Base-by-base conservation (phyloP, 1,140 invertebrate genomes). In the Zaprionus kolodkinae region DNA sequence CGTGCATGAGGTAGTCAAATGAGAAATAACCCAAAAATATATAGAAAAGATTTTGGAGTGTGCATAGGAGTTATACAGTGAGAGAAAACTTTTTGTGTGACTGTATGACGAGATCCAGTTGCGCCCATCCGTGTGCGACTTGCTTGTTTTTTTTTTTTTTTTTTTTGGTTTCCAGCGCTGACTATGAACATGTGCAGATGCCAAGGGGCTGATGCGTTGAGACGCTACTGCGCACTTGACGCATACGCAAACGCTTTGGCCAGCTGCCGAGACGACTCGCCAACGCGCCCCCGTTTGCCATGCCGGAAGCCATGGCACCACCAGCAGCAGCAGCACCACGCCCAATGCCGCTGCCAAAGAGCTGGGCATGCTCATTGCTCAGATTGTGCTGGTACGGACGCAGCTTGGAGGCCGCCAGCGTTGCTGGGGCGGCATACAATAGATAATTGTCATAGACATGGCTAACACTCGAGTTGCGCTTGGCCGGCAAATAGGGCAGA, bases 181-280 rank as follows among this genome's bases (percentile, higher is more conserved):
- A 91, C 91, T 92, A 92, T 92, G 91, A 92, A 91, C 91, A 92
- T 92, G 91, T 91, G 85, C 91, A 92, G 70, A 92, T 91, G 72
- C 84, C 91, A 27, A 92, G 91, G 15, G 91, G 91, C 56, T 91
- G 86, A 60, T 92, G 89, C 38, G 91, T 92, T 35, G 91, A 89
- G 13, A 92, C 91, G 12, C 74, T 85, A 76, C 91, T 92, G 55
- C 91, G 86, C 66, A 88, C 91, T 59, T 92, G 89, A 1, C 88
- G 86, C 76, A 75, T 78, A 9, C 74, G 81, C 54, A 89, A 52
- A 17, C 78, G 59, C 45, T 76, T 81, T 3, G 80, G 85, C 84
- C 84, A 88, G 36, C 83, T 81, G 40, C 73, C 77, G 45, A 84
- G 33, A 1, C 81, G 45, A 10, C 74, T 66, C 1, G 68, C 36